Evolutionary conservation across 2,888 invertebrate species (phyloP).

Genomic region (Oxycera nigricornis): DNA sequence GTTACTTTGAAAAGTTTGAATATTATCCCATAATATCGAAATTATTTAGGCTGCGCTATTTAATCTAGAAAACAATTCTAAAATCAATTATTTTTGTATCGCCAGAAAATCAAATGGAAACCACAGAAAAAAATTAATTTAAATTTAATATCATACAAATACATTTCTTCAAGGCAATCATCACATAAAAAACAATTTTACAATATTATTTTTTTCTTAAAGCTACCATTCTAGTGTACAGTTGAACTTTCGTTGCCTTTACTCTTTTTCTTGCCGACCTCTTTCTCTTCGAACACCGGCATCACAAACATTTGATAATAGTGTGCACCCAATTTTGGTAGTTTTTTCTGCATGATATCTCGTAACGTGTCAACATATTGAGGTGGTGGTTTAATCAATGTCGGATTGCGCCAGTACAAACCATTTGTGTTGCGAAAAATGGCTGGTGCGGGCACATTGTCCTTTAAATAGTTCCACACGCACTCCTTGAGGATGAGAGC

Average conservation of each 20-base stretch:
- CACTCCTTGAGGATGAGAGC: conserved; percentile 82
- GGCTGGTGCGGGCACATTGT: conserved; percentile 86
- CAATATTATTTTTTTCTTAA: no score
- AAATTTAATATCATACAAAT: no score
- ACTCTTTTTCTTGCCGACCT: conserved; percentile 16
- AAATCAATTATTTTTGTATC: no score
- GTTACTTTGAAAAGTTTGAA: no score
- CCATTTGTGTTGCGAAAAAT: conserved; percentile 75
- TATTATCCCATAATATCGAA: no score
- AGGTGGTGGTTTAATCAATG: conserved; percentile 72
- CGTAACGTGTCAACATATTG: conserved; percentile 82
- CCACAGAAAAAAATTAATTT: no score
- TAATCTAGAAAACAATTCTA: no score
- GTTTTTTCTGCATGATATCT: conserved; percentile 80
- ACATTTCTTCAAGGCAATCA: no score
- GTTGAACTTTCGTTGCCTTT: neutral
- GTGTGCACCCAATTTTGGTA: conserved; percentile 76
- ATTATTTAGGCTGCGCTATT: no score
- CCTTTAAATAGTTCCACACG: conserved; percentile 88
- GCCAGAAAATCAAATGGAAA: no score
- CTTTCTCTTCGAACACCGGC: conserved; percentile 53
- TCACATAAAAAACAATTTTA: no score
- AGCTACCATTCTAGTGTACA: neutral
- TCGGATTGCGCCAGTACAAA: conserved; percentile 80
- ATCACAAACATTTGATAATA: conserved; percentile 76